These are phyloP conservation scores for Tubulanus polymorphus DNA, from an alignment of 2,888 invertebrate genomes.

Conservation along the genomic window DNA sequence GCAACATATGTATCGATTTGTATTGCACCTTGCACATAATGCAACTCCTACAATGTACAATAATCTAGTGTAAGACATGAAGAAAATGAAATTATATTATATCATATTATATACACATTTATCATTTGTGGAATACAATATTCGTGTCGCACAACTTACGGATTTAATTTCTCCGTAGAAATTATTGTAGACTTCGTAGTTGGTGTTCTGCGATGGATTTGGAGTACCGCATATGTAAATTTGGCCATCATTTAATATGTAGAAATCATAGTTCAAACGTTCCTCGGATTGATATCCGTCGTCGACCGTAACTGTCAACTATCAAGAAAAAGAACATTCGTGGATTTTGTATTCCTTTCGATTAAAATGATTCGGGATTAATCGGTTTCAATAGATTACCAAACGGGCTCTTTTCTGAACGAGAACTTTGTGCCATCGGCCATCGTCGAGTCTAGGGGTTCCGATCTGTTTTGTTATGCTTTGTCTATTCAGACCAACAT, in stretches of 20 bases:
- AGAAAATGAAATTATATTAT: too few relatives aligned
- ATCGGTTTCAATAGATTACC: too few relatives aligned
- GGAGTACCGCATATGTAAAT: slow-evolving; percentile 38
- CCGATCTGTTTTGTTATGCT: background rate
- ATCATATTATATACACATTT: too few relatives aligned
- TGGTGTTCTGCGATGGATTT: slow-evolving; percentile 25
- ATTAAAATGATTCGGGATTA: too few relatives aligned
- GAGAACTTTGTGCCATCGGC: slow-evolving; percentile 28
- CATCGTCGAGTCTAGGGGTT: slow-evolving; percentile 26
- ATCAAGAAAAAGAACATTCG: too few relatives aligned
- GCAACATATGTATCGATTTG: too few relatives aligned
- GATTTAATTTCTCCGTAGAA: slow-evolving; percentile 39
- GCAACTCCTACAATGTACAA: too few relatives aligned
- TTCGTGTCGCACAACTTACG: slow-evolving; percentile 26
- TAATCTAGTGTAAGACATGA: too few relatives aligned
- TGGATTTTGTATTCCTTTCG: too few relatives aligned
- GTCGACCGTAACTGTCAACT: slow-evolving; percentile 37
- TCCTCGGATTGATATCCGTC: slow-evolving; percentile 23
- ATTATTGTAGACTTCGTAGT: slow-evolving; percentile 23
- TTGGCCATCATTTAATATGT: slow-evolving; percentile 29
- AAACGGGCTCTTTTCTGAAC: slow-evolving; percentile 22
- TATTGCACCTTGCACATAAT: too few relatives aligned
- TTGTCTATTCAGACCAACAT: background rate
- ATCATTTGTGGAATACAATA: too few relatives aligned
- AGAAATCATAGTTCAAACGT: slow-evolving; percentile 18